These are phyloP conservation scores for Drosophila nannoptera DNA, from an alignment of 1,140 invertebrate genomes.

Conservation along the genomic window DNA sequence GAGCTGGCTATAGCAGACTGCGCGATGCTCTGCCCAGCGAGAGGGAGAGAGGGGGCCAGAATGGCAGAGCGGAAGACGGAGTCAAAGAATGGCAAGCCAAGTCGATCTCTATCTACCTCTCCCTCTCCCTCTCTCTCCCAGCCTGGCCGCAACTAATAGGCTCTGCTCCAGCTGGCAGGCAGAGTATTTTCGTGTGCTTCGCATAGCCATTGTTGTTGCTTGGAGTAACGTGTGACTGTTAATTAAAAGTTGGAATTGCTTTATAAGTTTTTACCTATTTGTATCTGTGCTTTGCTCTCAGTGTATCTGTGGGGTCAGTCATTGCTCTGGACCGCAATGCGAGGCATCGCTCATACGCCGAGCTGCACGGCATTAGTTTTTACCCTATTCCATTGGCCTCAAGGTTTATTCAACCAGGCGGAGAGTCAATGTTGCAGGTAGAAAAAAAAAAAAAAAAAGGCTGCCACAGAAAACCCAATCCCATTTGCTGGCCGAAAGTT, in stretches of 20 bases:
- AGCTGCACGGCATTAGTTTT: not conserved
- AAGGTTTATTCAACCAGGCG: slow-evolving; percentile 16
- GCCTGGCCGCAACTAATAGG: not conserved
- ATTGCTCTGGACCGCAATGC: slow-evolving; percentile 23
- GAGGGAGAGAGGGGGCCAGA: no score
- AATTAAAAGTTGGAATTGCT: slow-evolving; percentile 54
- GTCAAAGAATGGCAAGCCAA: no score
- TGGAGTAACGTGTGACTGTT: slow-evolving; percentile 48
- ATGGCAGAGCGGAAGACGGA: no score
- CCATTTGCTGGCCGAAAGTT: slow-evolving; percentile 37
- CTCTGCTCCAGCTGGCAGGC: not conserved
- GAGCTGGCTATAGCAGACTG: not conserved
- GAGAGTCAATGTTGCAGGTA: slow-evolving; percentile 20
- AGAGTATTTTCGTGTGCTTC: slow-evolving; percentile 1
- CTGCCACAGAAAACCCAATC: slow-evolving; percentile 15
- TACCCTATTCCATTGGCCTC: not conserved
- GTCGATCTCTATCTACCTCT: no score
- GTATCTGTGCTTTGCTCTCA: slow-evolving; percentile 3
- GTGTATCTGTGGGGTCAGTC: slow-evolving; percentile 11
- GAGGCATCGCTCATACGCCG: slow-evolving; percentile 12
- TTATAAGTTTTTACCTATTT: slow-evolving; percentile 6
- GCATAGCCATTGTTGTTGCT: slow-evolving; percentile 4
- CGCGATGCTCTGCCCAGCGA: not conserved
- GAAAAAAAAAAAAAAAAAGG: not conserved
- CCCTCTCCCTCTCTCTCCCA: no score